phyloP scores from a whole-genome alignment of 1,140 invertebrate genomes.

The Drosophila auraria region DNA sequence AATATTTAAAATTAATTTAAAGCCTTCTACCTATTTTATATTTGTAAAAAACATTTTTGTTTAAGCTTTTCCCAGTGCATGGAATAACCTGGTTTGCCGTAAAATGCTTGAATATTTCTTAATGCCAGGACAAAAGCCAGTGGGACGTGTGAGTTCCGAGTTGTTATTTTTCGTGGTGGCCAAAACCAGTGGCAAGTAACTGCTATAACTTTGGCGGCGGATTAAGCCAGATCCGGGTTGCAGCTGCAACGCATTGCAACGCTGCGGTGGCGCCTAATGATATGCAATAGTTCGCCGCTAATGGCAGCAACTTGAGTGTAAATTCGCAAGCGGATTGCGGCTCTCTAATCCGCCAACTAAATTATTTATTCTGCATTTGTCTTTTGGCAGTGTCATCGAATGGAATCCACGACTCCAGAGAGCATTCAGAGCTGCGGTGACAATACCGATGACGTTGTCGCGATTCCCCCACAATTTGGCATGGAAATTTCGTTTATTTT shows the following conservation, averaged over 20 bases:
- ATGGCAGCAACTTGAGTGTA: constrained; percentile 81
- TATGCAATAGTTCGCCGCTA: constrained; percentile 79
- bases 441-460: constrained; percentile 12
- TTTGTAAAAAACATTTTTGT: no score
- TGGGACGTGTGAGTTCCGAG: constrained; percentile 15
- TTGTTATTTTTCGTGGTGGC: constrained; percentile 45
- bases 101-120: constrained; percentile 19
- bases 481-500: constrained; percentile 68
- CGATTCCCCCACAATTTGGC: constrained; percentile 23
- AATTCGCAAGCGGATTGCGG: constrained; percentile 81
- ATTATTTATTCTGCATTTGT: constrained; percentile 81
- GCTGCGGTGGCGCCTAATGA: constrained; percentile 63
- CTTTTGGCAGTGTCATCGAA: constrained; percentile 60
- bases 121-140: constrained; percentile 15
- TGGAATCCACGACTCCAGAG: constrained; percentile 6
- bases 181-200: constrained; percentile 60
- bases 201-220: constrained; percentile 61
- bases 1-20: background rate
- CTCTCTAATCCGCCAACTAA: constrained; percentile 75
- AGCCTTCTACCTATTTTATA: background rate
- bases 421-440: background rate
- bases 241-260: constrained; percentile 24
- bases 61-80: constrained; percentile 12
- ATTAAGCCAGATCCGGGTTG: constrained; percentile 47
- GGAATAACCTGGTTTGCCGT: constrained; percentile 8